Evolutionary conservation across 92 coral and sea anemone genomes (phyloP).

Genomic region (Nematostella vectensis): DNA sequence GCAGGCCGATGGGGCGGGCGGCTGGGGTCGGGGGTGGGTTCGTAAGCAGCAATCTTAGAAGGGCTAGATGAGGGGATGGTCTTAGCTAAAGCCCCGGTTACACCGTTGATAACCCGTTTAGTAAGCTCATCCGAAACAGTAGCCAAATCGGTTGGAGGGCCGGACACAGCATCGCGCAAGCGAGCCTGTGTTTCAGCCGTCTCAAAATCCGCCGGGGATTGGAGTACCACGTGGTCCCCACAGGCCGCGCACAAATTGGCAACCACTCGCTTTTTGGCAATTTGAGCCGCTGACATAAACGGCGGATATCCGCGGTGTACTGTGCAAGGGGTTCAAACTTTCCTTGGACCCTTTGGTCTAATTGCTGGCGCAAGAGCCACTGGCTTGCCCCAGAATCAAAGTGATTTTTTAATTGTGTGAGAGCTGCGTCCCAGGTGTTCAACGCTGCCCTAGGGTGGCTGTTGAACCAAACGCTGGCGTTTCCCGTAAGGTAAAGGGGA

Average conservation of each 20-base stretch:
- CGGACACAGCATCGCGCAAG: slow-evolving; percentile 15
- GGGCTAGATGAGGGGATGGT: not conserved
- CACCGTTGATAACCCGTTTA: not conserved
- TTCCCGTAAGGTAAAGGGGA: slow-evolving; percentile 24
- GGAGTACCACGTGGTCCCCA: slow-evolving; percentile 6
- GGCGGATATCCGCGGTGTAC: slow-evolving; percentile 24
- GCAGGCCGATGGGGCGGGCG: not conserved
- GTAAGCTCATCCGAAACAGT: slow-evolving; percentile 1
- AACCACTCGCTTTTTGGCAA: slow-evolving; percentile 19
- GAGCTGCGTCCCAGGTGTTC: not conserved
- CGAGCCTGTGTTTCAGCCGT: slow-evolving; percentile 18
- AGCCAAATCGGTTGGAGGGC: not conserved
- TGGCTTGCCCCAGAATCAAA: slow-evolving; percentile 18
- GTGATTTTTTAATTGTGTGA: slow-evolving; percentile 10
- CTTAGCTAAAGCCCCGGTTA: not conserved
- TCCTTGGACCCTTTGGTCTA: slow-evolving; percentile 10
- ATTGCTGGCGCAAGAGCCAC: slow-evolving; percentile 13
- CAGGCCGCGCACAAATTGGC: slow-evolving; percentile 9
- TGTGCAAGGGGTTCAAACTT: slow-evolving; percentile 15
- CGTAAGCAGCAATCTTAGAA: not conserved
- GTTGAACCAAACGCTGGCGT: slow-evolving; percentile 25
- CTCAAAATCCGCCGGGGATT: slow-evolving; percentile 17
- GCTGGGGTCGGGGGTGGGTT: not conserved
- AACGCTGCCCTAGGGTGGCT: slow-evolving; percentile 5
- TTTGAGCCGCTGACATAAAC: slow-evolving; percentile 5